Evolutionary conservation across 2,113 vertebrate genomes (phyloP).

Genomic region (Syngnathoides biaculeatus): DNA sequence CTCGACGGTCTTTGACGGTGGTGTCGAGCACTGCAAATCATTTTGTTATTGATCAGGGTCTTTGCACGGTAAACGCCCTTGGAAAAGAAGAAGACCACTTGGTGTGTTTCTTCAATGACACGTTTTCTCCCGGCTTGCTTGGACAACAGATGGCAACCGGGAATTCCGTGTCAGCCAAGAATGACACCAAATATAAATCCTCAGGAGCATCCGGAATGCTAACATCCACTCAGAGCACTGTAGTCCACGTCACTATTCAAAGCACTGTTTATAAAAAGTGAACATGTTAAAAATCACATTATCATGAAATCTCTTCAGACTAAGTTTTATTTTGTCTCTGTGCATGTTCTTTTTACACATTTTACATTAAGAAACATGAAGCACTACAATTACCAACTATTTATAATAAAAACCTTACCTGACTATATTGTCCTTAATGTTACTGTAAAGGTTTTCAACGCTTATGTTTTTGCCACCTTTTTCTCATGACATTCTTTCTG

Average conservation of each 20-base stretch:
- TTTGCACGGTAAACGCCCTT: neutral
- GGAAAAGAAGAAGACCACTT: neutral
- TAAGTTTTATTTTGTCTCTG: neutral
- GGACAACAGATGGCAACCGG: slow-evolving; percentile 80
- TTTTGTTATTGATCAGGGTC: neutral
- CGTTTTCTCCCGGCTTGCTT: slow-evolving; percentile 99
- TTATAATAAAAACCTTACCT: too few relatives aligned
- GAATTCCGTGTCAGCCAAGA: slow-evolving; percentile 96
- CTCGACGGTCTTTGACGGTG: neutral
- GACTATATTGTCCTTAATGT: neutral
- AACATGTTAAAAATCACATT: neutral
- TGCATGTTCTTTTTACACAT: too few relatives aligned
- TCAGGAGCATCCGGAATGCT: neutral
- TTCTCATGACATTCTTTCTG: neutral
- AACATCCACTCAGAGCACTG: neutral
- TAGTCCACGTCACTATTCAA: neutral
- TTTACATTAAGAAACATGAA: too few relatives aligned
- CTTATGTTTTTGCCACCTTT: neutral
- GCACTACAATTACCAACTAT: too few relatives aligned
- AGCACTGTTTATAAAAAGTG: neutral
- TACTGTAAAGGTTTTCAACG: too few relatives aligned
- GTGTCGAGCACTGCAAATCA: neutral
- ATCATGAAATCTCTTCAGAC: neutral
- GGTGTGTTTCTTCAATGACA: slow-evolving; percentile 93
- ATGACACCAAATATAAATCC: slow-evolving; percentile 64